These are phyloP conservation scores for Caerostris extrusa DNA, from an alignment of 1,140 invertebrate species.

Conservation along the genomic window DNA sequence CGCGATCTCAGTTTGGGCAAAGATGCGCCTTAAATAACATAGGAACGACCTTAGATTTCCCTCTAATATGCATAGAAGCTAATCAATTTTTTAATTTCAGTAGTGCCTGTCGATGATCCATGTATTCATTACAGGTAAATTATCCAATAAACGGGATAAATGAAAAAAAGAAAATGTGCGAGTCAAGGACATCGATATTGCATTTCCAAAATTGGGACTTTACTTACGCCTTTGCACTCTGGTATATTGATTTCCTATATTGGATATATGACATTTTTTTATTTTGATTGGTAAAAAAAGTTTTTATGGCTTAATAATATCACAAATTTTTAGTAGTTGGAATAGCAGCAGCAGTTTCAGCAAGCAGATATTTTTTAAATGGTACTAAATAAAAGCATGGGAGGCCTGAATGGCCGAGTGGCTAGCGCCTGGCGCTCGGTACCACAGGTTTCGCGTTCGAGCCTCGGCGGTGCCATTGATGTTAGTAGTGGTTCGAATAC, in stretches of 20 bases:
- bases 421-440: too few relatives aligned
- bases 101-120: neutral
- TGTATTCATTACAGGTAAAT: neutral
- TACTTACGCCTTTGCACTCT: conserved; percentile 4
- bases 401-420: too few relatives aligned
- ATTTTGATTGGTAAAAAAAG: too few relatives aligned
- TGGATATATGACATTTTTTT: too few relatives aligned
- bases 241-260: neutral
- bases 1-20: neutral
- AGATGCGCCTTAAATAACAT: conserved; percentile 4
- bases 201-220: conserved; percentile 10
- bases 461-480: too few relatives aligned
- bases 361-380: too few relatives aligned
- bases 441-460: too few relatives aligned
- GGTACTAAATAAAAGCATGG: too few relatives aligned
- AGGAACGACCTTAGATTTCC: neutral
- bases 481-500: too few relatives aligned
- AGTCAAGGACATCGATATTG: conserved; percentile 7
- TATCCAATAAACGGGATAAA: neutral
- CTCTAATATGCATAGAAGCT: neutral
- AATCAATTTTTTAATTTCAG: conserved; percentile 11
- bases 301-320: too few relatives aligned
- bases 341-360: too few relatives aligned
- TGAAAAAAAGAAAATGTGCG: neutral
- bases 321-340: too few relatives aligned